A percentile compares a stretch with the other conserved stretches of the same genome.
phyloP scores from a whole-genome alignment of 92 coral and sea anemone genomes.

The Micromussa lordhowensis region DNA sequence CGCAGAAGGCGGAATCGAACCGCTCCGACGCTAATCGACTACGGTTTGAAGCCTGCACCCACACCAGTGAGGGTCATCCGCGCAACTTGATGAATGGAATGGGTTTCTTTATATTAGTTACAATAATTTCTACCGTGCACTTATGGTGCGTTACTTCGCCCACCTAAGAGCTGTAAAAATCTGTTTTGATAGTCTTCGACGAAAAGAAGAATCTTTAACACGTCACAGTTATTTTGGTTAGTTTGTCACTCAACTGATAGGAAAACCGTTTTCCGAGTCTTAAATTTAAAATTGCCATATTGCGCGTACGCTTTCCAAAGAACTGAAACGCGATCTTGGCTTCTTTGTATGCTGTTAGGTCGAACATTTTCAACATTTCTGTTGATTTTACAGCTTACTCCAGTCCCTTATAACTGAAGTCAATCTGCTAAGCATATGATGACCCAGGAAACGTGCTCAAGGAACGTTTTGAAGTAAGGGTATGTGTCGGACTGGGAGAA shows the following conservation, averaged over 20 bases:
- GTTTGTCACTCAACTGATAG: neutral
- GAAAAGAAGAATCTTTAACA: neutral
- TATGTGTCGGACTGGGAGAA: too few species aligned
- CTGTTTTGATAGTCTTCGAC: neutral
- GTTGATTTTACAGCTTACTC: neutral
- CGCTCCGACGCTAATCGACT: slow-evolving; percentile 99
- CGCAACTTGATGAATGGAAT: slow-evolving; percentile 13
- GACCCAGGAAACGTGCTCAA: too few species aligned
- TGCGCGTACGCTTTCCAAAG: slow-evolving; percentile 39
- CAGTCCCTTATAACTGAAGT: neutral
- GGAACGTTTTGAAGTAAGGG: too few species aligned
- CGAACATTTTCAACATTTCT: neutral
- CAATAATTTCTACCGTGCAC: neutral
- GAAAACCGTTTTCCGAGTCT: neutral
- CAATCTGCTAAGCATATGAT: neutral
- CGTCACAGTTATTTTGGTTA: neutral
- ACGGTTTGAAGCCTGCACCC: slow-evolving; percentile 99
- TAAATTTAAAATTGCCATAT: neutral
- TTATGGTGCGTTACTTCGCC: slow-evolving; percentile 6
- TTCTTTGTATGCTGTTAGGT: too few species aligned
- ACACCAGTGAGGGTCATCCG: slow-evolving; percentile 99
- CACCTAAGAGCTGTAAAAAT: neutral
- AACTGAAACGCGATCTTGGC: neutral
- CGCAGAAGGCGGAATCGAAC: slow-evolving; percentile 99
- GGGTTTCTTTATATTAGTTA: neutral